Percentiles rank a stretch among this genome's conserved stretches.
Conservation (phyloP, 2,888 invertebrate genomes). For the Drosophila vallismaia region DNA sequence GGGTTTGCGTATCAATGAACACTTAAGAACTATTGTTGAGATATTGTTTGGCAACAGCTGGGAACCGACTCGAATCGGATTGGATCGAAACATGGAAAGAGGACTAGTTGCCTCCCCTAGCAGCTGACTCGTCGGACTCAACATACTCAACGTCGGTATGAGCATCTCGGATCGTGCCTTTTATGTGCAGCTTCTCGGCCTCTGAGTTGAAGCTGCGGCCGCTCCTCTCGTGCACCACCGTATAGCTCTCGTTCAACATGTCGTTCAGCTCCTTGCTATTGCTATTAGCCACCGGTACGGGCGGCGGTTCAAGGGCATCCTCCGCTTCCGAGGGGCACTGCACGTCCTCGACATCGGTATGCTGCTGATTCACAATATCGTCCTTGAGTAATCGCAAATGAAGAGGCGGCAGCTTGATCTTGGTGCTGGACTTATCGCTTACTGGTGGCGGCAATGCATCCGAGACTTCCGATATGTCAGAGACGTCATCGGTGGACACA, state of each 20-base stretch:
- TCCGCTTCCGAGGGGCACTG: conserved; percentile 84
- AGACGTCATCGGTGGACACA: conserved; percentile 83
- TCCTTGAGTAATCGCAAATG: conserved; percentile 55
- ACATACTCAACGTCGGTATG: conserved; percentile 86
- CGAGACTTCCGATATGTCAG: conserved; percentile 63
- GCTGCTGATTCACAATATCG: conserved; percentile 57
- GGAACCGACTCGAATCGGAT: conserved; percentile 18
- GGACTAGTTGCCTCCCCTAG: conserved; percentile 74
- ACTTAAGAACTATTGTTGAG: conserved; percentile 58
- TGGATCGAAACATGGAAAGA: conserved; percentile 17
- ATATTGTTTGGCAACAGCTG: conserved; percentile 30
- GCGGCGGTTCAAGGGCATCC: conserved; percentile 81
- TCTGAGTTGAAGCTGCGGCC: conserved; percentile 84
- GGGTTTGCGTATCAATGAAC: conserved; percentile 44
- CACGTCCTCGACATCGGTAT: conserved; percentile 85
- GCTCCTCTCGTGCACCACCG: conserved; percentile 84
- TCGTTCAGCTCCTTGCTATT: conserved; percentile 81
- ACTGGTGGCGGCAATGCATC: conserved; percentile 51
- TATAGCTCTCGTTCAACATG: conserved; percentile 84
- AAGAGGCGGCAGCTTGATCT: conserved; percentile 46
- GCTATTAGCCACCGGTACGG: conserved; percentile 50
- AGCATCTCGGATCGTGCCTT: conserved; percentile 84
- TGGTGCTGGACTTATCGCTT: conserved; percentile 38
- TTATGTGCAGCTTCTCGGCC: conserved; percentile 85
- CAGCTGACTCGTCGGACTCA: conserved; percentile 82